Base-by-base conservation (phyloP, 2,797 vertebrate species). In the Phrynocephalus forsythii region DNA sequence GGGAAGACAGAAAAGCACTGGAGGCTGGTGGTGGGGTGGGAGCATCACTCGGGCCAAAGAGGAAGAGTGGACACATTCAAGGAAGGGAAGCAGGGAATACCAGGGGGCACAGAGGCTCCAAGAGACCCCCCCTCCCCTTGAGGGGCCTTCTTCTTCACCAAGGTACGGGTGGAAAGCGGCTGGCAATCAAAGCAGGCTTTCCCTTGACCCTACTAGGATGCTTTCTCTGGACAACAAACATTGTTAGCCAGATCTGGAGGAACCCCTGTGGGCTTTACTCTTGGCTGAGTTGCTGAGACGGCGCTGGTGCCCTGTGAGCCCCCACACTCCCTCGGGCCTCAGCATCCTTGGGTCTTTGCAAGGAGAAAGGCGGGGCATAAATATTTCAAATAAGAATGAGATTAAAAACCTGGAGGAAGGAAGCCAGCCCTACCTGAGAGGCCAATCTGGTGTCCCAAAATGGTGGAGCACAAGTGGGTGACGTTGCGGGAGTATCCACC, bases 401-500 rank as follows among this genome's bases (percentile, higher is more conserved):
- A 44, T 44, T 44, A 44, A 44, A 44, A 44, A 44, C 38, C 38
- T 44, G 38, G 38, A 44, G 38, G 38, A 44, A 44, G 38, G 38
- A 44, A 44, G 38, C 38, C 38, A 44, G 13, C n/a, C 91, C 77
- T 96, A 99, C 99, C 98, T 92, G 97, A 97, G 7, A 99, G 97
- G 38, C 99, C 98, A 9, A 99, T 97, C 63, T 99, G 99, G 94
- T 99, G 98, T 0, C 98, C 99, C 85, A 99, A 96, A 89, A 99
- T 96, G 0, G 98, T 98, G 86, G 98, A 98, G 20, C 98, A 98
- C 71, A 99, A 96, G 88, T 99, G 98, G 0, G 98, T 99, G 95
- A 99, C 97, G 28, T 99, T 99, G 83, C 99, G 98, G 0, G 99
- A 99, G 84, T 99, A 99, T 0, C 99, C 99, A 0, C 98, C 98